Evolutionary conservation across 2,888 invertebrate species (phyloP).

Genomic region (Tridacna crocea): DNA sequence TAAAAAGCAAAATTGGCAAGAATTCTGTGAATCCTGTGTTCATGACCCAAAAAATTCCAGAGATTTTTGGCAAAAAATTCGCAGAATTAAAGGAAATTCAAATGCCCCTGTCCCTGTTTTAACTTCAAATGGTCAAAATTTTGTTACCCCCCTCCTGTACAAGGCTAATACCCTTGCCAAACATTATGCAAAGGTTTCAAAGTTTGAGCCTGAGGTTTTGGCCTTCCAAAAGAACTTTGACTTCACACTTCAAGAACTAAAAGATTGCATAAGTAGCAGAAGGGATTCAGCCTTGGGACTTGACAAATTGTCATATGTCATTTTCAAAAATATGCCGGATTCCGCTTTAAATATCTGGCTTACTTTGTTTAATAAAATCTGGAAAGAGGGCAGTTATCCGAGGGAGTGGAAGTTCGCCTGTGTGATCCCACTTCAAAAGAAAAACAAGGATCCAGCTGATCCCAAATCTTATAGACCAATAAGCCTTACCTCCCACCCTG

Average conservation of each 20-base stretch:
- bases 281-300: constrained; percentile 11
- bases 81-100: constrained; percentile 24
- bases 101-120: constrained; percentile 2
- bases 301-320: constrained; percentile 3
- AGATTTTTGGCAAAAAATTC: constrained; percentile 28
- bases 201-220: constrained; percentile 7
- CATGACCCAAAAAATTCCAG: not conserved
- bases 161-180: constrained; percentile 14
- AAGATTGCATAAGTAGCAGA: constrained; percentile 3
- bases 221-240: constrained; percentile 12
- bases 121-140: not conserved
- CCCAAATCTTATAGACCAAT: constrained; percentile 34
- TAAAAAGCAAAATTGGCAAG: constrained; percentile 14
- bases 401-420: constrained; percentile 34
- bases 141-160: constrained; percentile 3
- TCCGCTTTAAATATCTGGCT: not conserved
- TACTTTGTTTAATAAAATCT: constrained; percentile 1
- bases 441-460: constrained; percentile 10
- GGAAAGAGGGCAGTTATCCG: constrained; percentile 6
- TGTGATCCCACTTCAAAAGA: constrained; percentile 28
- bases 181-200: constrained; percentile 25
- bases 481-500: constrained; percentile 35
- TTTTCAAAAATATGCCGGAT: constrained; percentile 10
- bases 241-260: constrained; percentile 24
- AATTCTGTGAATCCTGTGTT: constrained; percentile 14